A percentile compares a stretch with the other conserved stretches of the same genome.
Evolutionary conservation across 2,888 invertebrate species (phyloP).

Genomic region (Scotopteryx bipunctaria): DNA sequence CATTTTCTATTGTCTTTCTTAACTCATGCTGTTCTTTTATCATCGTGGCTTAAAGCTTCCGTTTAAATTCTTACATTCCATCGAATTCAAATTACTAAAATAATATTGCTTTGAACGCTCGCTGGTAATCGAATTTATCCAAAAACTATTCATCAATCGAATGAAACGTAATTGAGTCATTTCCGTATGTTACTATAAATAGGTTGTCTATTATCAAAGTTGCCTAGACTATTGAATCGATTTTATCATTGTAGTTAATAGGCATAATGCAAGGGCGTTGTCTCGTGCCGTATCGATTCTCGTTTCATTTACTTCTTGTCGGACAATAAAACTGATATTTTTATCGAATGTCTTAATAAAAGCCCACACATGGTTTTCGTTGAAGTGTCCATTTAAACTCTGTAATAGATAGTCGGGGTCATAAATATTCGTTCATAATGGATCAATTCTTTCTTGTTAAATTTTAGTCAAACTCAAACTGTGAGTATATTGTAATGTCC

Average conservation of each 20-base stretch:
- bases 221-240: conserved; percentile 28
- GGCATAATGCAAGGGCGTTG: conserved; percentile 23
- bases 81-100: conserved; percentile 37
- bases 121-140: conserved; percentile 28
- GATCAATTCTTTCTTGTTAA: conserved; percentile 57
- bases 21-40: conserved; percentile 56
- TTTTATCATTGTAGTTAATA: conserved; percentile 30
- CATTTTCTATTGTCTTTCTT: conserved; percentile 54
- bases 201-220: conserved; percentile 25
- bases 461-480: conserved; percentile 57
- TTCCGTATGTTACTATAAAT: conserved; percentile 48
- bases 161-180: conserved; percentile 50
- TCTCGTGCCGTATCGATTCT: conserved; percentile 22
- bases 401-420: conserved; percentile 57
- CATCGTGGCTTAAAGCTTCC: conserved; percentile 59
- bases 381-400: conserved; percentile 53
- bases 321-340: conserved; percentile 34
- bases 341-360: conserved; percentile 46
- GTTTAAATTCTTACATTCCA: conserved; percentile 50
- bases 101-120: conserved; percentile 25
- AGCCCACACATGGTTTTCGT: conserved; percentile 50
- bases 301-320: conserved; percentile 26
- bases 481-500: conserved; percentile 65
- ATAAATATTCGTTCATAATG: conserved; percentile 63
- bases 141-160: conserved; percentile 46